Evolutionary conservation across 2,888 invertebrate genomes (phyloP), one percentile per base, ranked within the genome.

Genomic region (Drosophila borborema): DNA sequence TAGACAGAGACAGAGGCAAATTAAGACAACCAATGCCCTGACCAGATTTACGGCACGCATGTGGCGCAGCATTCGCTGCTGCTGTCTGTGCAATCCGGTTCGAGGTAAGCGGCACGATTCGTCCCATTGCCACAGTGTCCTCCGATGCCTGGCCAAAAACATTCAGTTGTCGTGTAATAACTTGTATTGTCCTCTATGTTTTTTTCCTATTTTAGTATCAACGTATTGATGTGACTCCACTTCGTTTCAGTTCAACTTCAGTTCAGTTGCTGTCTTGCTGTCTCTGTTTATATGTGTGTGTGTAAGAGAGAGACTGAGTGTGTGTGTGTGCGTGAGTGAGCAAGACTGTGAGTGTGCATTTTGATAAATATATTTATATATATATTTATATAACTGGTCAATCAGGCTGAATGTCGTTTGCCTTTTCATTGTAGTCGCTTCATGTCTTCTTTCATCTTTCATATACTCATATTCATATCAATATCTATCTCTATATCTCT

Each of bases 41-140:
- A 36, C 55, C 69, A 67, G 78, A 59, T 68, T 54, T 38, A 51
- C 64, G 40, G 59, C 53, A 40, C 56, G 65, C 20, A 41, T 79
- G 49, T 40, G 55, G 45, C 66, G 72, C 36, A 58, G 45, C 45
- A 64, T 68, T 62, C 55, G 61, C 62, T 84, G 70, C 63, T 70
- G 74, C 51, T 81, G 85, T 63, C 60, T 84, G 56, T 84, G 85
- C 68, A 65, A 23, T 46, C 36, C 72, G 63, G 58, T 49, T 55
- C 54, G 62, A 84, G 81, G 81, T 81, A 80, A 80, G 80, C 70
- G 53, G 58, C 45, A 58, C 61, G 31, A 58, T 38, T 48, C 63
- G 53, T 62, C 20, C 53, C 43, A 20, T 53, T 40, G 43, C 62
- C 53, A 62, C 41, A 62, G 40, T 73, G 56, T 59, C 54, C 48